A percentile compares a stretch with the other conserved stretches of the same genome.
Conservation (phyloP, 2,888 invertebrate species). For the Ceramica pisi region DNA sequence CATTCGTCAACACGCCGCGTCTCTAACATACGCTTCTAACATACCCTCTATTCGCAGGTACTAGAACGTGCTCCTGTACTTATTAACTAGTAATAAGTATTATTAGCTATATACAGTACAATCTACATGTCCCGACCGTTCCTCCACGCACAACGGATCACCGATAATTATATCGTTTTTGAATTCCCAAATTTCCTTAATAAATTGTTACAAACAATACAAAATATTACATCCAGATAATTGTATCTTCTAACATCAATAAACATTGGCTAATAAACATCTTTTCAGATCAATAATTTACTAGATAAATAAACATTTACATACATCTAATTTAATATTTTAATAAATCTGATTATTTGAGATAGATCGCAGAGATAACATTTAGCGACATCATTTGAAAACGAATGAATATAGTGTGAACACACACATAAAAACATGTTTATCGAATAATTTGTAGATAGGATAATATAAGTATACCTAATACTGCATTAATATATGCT, state of each 20-base stretch:
- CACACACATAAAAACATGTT: conserved; percentile 57
- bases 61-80: conserved; percentile 75
- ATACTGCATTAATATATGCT: conserved; percentile 44
- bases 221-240: conserved; percentile 48
- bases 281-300: conserved; percentile 52
- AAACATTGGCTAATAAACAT: conserved; percentile 62
- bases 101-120: conserved; percentile 83
- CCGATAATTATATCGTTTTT: conserved; percentile 32
- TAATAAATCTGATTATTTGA: conserved; percentile 38
- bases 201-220: conserved; percentile 51
- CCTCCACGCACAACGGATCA: conserved; percentile 68
- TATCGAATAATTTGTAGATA: conserved; percentile 51
- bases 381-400: conserved; percentile 41
- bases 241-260: conserved; percentile 63
- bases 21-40: conserved; percentile 68
- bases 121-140: conserved; percentile 81
- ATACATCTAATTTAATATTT: conserved; percentile 41
- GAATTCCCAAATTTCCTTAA: conserved; percentile 37
- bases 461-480: conserved; percentile 44
- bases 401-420: conserved; percentile 57
- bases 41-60: conserved; percentile 74
- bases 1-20: conserved; percentile 61
- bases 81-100: conserved; percentile 77
- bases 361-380: conserved; percentile 38
- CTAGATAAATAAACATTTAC: conserved; percentile 60